Base-by-base conservation (phyloP, 2,113 vertebrate genomes). In the Bubalus kerabau region DNA sequence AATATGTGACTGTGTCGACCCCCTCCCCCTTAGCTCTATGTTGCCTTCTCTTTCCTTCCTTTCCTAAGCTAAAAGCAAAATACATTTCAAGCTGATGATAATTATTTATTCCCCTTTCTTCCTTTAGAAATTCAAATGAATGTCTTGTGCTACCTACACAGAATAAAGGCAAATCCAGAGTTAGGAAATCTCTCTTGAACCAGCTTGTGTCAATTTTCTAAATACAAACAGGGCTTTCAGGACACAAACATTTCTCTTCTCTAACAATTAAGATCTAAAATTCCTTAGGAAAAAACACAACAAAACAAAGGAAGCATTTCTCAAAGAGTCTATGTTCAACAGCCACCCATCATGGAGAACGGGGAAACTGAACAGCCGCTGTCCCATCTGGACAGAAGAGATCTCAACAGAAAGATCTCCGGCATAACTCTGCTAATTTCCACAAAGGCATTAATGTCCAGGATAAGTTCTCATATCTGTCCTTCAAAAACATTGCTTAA, bases 401-500 rank as follows among this genome's bases (percentile, higher is more conserved):
- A 94, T 90, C 94, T 32, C 40, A 93, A 86, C 60, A 91, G 60
- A 96, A 88, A 81, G 64, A 96, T 94, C 57, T 83, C 60, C 16
- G 7, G 57, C 64, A 54, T 0, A 62, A 90, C 94, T 93, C 88
- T 96, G n/a, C 97, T 96, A 57, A 94, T 74, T 60, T 97, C 32
- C 88, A 86, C 32, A 97, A 71, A 98, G 50, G 14, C n/a, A 80
- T 87, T 74, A 95, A 43, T 21, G 59, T 1, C 84, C 88, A 98
- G 40, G 40, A 98, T 59, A 96, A 95, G 86, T 48, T 40, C 86
- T 94, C 84, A 90, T 40, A 14, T 56, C 87, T 28, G 40, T 71
- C 46, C 57, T 93, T 62, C 86, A 95, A 97, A 98, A 98, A 97
- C 46, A 98, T 91, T 93, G 88, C 87, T 98, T 97, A 98, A 98